These are phyloP conservation scores for Manis javanica DNA, from an alignment of 2,797 vertebrate species.

Conservation along the genomic window DNA sequence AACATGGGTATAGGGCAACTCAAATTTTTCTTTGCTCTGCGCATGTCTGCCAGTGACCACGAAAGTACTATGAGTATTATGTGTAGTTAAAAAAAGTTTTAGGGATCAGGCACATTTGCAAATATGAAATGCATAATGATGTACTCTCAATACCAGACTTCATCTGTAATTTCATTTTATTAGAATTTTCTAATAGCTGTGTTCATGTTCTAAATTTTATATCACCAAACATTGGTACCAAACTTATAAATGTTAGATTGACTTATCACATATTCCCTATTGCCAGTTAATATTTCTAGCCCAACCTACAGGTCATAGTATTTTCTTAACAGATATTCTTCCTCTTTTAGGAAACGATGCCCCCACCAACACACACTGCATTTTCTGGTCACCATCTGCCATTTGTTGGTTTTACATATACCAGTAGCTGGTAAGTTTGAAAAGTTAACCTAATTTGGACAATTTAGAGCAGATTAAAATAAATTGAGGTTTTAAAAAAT, in stretches of 20 bases:
- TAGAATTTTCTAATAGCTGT: not conserved
- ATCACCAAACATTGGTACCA: not conserved
- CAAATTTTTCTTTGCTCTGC: not conserved
- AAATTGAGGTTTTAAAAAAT: conserved; percentile 12
- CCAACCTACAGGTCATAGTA: not conserved
- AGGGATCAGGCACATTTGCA: not conserved
- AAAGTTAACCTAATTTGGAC: conserved; percentile 41
- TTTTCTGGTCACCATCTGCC: conserved; percentile 99
- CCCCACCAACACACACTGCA: conserved; percentile 96
- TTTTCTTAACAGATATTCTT: conserved; percentile 56
- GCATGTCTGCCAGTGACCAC: not conserved
- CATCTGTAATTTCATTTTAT: conserved; percentile 26
- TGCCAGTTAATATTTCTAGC: not conserved
- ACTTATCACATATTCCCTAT: not conserved
- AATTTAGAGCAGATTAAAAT: conserved; percentile 46
- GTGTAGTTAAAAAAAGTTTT: not conserved
- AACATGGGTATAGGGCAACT: not conserved
- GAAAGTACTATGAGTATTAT: not conserved
- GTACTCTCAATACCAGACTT: not conserved
- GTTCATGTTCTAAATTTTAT: not conserved
- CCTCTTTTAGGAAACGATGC: conserved; percentile 95
- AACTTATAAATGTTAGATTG: not conserved
- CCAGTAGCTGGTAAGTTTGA: conserved; percentile 96
- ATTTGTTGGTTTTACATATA: conserved; percentile 98
- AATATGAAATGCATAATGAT: not conserved